Percentiles rank a stretch among this genome's conserved stretches.
Evolutionary conservation across 1,140 invertebrate genomes (phyloP).

Genomic region (Mizuhopecten yessoensis): DNA sequence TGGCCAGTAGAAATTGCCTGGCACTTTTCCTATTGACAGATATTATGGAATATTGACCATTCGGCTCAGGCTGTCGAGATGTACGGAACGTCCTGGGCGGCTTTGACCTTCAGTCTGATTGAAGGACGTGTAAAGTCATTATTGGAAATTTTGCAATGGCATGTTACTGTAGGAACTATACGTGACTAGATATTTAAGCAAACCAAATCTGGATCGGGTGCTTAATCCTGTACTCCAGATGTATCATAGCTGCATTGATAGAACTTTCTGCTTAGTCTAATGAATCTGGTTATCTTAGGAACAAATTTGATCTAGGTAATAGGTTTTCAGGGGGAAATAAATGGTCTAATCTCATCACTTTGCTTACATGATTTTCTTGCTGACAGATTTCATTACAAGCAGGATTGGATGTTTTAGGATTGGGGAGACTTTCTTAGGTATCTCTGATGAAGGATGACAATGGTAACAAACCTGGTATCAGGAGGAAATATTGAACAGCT

Average conservation of each 20-base stretch:
- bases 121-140: background rate
- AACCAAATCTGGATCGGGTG: background rate
- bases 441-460: background rate
- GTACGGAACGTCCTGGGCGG: background rate
- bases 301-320: slow-evolving; percentile 34
- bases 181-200: background rate
- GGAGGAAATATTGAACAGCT: background rate
- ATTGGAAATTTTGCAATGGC: background rate
- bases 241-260: background rate
- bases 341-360: background rate
- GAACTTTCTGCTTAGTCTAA: background rate
- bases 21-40: background rate
- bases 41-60: slow-evolving; percentile 8
- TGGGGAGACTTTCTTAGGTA: background rate
- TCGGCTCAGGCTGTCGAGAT: background rate
- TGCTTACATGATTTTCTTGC: background rate
- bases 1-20: background rate
- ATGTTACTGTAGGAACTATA: background rate
- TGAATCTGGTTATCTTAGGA: background rate
- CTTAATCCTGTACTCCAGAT: background rate
- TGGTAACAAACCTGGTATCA: background rate
- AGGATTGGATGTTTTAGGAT: background rate
- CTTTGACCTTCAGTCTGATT: background rate
- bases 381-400: slow-evolving; percentile 34
- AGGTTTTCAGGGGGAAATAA: background rate